These are phyloP conservation scores for Monomorium pharaonis DNA, from an alignment of 1,140 invertebrate genomes.

Conservation along the genomic window DNA sequence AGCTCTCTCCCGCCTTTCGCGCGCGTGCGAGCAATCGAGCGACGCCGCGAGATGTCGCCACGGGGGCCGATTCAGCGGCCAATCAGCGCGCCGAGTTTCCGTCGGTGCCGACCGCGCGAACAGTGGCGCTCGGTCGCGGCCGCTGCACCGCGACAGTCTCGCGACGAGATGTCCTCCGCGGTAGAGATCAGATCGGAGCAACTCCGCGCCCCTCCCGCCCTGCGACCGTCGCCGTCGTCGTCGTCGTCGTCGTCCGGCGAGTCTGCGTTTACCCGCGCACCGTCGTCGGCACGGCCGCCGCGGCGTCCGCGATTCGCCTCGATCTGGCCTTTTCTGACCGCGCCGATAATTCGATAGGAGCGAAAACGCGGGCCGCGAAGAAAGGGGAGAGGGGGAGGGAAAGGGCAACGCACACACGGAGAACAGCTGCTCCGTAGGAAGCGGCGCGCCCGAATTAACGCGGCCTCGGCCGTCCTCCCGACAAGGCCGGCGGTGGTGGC, in stretches of 20 bases:
- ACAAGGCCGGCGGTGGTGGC: conserved; percentile 5
- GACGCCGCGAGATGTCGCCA: conserved; percentile 7
- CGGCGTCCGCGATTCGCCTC: conserved; percentile 3
- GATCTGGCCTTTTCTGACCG: not conserved
- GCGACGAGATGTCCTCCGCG: conserved; percentile 48
- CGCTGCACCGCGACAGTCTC: conserved; percentile 16
- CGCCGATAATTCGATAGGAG: conserved; percentile 1
- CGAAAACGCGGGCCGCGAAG: no score
- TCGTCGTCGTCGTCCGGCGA: conserved; percentile 10
- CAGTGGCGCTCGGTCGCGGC: not conserved
- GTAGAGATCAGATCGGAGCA: not conserved
- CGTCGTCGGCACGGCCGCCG: conserved; percentile 14
- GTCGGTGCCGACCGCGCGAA: conserved; percentile 3
- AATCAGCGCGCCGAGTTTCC: conserved; percentile 12
- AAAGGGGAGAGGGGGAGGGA: not conserved
- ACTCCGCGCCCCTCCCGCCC: not conserved
- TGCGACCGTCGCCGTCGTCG: not conserved
- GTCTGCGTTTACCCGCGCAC: not conserved
- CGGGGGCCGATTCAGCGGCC: not conserved
- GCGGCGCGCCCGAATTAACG: conserved; percentile 43
- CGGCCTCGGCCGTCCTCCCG: conserved; percentile 16
- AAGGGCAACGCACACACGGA: not conserved
- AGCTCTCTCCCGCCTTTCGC: not conserved
- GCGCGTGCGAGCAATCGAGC: not conserved
- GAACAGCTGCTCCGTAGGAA: not conserved